Evolutionary conservation across 2,888 invertebrate species (phyloP).

Genomic region (Aphrophora alni): DNA sequence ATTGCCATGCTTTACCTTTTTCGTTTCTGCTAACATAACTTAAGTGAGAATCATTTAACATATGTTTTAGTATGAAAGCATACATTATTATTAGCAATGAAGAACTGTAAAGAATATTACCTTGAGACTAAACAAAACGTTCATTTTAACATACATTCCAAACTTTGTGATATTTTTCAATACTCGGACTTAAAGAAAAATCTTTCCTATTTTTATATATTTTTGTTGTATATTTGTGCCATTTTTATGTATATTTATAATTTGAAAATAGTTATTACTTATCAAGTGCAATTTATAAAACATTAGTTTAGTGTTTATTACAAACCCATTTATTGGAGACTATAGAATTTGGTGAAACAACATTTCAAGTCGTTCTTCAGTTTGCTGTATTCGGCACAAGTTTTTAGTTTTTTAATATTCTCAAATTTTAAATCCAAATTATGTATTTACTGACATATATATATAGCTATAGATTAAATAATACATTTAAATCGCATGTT

Average conservation of each 20-base stretch:
- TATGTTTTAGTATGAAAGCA: too few species aligned
- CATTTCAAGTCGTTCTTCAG: too few species aligned
- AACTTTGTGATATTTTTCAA: neutral
- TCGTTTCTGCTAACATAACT: too few species aligned
- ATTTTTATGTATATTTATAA: neutral
- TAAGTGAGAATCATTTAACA: too few species aligned
- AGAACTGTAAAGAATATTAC: neutral
- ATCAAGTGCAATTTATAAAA: neutral
- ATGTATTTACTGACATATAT: too few species aligned
- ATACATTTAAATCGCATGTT: too few species aligned
- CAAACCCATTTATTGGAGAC: neutral
- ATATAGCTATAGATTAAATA: too few species aligned
- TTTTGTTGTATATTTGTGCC: slow-evolving; percentile 1
- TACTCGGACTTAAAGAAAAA: neutral
- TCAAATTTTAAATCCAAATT: too few species aligned
- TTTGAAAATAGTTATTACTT: neutral
- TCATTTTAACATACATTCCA: neutral
- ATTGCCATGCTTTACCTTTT: too few species aligned
- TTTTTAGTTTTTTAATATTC: too few species aligned
- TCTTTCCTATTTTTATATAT: neutral
- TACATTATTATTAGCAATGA: neutral
- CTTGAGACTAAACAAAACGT: neutral
- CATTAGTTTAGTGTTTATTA: neutral
- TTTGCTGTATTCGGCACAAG: too few species aligned
- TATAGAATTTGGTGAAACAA: too few species aligned